Conservation (phyloP, 2,888 invertebrate species). For the Hyposoter dolosus region DNA sequence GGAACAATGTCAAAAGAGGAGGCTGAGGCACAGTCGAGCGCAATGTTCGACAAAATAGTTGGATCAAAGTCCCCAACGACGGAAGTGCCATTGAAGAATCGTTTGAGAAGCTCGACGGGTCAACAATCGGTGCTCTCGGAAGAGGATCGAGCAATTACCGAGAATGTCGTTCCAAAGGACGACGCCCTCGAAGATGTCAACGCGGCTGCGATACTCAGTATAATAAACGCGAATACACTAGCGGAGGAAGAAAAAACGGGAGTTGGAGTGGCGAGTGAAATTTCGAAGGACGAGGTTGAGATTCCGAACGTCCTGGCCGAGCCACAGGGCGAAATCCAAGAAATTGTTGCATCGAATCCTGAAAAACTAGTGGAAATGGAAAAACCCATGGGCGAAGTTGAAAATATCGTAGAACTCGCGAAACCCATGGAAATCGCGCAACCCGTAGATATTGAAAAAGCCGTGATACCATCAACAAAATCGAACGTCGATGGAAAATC, state of each 20-base stretch:
- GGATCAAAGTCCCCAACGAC: slow-evolving; percentile 46
- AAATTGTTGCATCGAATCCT: background rate
- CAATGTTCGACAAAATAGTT: slow-evolving; percentile 49
- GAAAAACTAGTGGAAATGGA: background rate
- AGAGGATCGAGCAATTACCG: background rate
- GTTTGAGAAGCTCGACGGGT: slow-evolving; percentile 79
- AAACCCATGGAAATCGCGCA: slow-evolving; percentile 22
- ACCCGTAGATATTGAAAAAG: slow-evolving; percentile 14
- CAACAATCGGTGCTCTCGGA: slow-evolving; percentile 69
- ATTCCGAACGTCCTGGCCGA: background rate
- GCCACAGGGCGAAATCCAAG: background rate
- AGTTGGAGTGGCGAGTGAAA: background rate
- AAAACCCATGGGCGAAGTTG: background rate
- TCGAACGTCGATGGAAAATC: slow-evolving; percentile 7
- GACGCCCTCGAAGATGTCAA: slow-evolving; percentile 81
- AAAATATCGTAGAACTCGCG: background rate
- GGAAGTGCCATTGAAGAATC: slow-evolving; percentile 80
- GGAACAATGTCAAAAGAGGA: slow-evolving; percentile 45
- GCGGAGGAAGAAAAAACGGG: slow-evolving; percentile 38
- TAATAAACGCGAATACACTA: slow-evolving; percentile 80
- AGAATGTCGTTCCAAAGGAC: slow-evolving; percentile 14
- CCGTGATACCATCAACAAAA: background rate
- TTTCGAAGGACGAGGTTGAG: background rate
- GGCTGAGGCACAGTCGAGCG: slow-evolving; percentile 37
- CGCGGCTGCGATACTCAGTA: slow-evolving; percentile 82